phyloP scores from a whole-genome alignment of 2,888 invertebrate species.

The Carterocephalus palaemon region DNA sequence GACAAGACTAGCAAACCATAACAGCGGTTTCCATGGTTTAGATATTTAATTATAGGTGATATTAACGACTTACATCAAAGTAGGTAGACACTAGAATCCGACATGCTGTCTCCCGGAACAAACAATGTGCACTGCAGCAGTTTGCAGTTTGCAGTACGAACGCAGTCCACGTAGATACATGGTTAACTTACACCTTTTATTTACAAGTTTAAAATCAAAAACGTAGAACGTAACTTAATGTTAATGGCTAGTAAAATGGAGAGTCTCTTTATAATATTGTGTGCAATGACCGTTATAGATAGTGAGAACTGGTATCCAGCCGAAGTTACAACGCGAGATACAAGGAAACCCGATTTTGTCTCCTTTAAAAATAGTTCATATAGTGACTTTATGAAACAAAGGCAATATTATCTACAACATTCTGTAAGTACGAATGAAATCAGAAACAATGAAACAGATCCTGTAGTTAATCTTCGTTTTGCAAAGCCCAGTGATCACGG shows the following conservation, averaged over 20 bases:
- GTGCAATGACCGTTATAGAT: neutral
- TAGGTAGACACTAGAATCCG: constrained; percentile 45
- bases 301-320: constrained; percentile 22
- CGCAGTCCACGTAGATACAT: neutral
- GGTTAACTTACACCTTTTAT: neutral
- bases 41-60: constrained; percentile 49
- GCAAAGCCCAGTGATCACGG: no score
- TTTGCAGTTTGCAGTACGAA: neutral
- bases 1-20: constrained; percentile 52
- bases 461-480: no score
- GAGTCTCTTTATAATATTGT: neutral
- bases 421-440: neutral
- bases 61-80: no score
- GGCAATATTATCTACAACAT: neutral
- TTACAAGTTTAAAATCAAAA: no score
- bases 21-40: constrained; percentile 68
- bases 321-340: no score
- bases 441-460: neutral
- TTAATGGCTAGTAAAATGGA: no score
- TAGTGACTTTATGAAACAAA: no score
- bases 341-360: no score
- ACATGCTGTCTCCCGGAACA: constrained; percentile 45
- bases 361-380: no score
- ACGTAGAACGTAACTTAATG: no score
- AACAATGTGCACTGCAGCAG: constrained; percentile 11